Conservation (phyloP, 2,797 vertebrate species). For the Crenuchus spilurus region DNA sequence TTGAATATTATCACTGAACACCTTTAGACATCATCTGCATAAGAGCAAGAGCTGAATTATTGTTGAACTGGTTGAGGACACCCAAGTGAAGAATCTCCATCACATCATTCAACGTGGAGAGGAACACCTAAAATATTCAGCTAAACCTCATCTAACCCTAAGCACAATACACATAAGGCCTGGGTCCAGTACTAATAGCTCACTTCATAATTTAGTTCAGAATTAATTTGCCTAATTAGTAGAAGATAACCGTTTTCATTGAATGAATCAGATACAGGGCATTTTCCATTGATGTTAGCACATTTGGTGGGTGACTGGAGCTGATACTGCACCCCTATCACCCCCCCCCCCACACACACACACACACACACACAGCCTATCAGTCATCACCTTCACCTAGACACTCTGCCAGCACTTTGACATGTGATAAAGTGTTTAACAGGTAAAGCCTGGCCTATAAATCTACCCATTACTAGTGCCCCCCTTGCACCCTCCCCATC, state of each 20-base stretch:
- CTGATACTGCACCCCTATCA: background rate
- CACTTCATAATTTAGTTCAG: background rate
- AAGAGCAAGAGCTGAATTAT: background rate
- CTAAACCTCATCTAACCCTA: too few relatives aligned
- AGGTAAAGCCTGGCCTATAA: slow-evolving; percentile 28
- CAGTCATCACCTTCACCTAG: slow-evolving; percentile 21
- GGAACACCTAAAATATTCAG: too few relatives aligned
- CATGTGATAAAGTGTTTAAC: slow-evolving; percentile 37
- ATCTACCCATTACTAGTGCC: background rate
- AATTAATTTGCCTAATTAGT: background rate
- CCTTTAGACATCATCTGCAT: background rate
- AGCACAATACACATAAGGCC: too few relatives aligned
- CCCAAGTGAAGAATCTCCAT: background rate
- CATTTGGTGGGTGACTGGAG: background rate
- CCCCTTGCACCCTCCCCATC: background rate
- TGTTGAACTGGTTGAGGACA: background rate
- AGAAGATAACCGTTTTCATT: background rate
- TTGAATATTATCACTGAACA: background rate
- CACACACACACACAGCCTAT: background rate
- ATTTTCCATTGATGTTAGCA: background rate
- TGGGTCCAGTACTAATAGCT: background rate
- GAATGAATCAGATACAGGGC: background rate
- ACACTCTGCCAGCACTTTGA: slow-evolving; percentile 9
- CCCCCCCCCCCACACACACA: background rate
- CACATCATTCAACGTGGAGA: background rate